These are phyloP conservation scores for Leucania comma DNA, from an alignment of 2,888 invertebrate genomes.

Conservation along the genomic window DNA sequence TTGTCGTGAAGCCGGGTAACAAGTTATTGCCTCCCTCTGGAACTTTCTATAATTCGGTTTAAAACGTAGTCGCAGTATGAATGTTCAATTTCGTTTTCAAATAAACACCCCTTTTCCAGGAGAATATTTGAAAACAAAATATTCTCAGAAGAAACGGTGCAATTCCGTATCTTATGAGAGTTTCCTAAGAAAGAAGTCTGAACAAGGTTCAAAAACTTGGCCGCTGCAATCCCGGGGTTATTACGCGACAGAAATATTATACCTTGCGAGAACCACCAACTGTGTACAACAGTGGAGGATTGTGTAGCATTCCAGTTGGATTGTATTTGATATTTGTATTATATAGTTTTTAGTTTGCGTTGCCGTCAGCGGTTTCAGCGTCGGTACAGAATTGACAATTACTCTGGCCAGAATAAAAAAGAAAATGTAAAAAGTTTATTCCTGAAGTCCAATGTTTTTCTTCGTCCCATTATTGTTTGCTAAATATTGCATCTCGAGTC, in stretches of 20 bases:
- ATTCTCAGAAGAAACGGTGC: constrained; percentile 20
- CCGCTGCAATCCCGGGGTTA: constrained; percentile 46
- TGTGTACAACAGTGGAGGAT: constrained; percentile 27
- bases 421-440: neutral
- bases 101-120: constrained; percentile 19
- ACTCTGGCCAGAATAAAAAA: neutral
- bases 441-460: neutral
- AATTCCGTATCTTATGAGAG: constrained; percentile 36
- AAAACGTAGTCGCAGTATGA: neutral
- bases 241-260: constrained; percentile 43
- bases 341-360: constrained; percentile 32
- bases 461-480: neutral
- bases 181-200: constrained; percentile 44
- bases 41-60: neutral
- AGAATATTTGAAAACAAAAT: constrained; percentile 1
- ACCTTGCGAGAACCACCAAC: constrained; percentile 19
- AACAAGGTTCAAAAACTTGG: constrained; percentile 52
- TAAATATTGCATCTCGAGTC: too few relatives aligned
- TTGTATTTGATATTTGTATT: constrained; percentile 13
- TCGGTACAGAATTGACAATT: constrained; percentile 18
- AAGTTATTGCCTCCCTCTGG: neutral
- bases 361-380: constrained; percentile 24
- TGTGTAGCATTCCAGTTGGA: constrained; percentile 18
- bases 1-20: neutral
- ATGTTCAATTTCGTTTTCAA: constrained; percentile 26